These are phyloP conservation scores for Novumbra hubbsi DNA, from an alignment of 2,797 vertebrate species.

Conservation along the genomic window DNA sequence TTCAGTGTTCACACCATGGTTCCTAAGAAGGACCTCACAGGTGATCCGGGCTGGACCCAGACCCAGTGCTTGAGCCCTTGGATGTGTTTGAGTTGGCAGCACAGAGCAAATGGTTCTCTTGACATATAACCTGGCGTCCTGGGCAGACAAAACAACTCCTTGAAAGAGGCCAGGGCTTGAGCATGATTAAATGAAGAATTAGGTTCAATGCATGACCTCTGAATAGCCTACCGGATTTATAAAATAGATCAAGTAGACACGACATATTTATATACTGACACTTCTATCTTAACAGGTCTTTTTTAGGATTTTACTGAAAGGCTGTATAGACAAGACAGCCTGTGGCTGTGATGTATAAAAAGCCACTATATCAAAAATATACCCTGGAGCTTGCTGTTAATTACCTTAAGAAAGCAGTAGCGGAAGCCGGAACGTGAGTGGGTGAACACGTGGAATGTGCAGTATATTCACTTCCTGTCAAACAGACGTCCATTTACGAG, in stretches of 20 bases:
- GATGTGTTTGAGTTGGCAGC: slow-evolving; percentile 61
- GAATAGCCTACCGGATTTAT: not conserved
- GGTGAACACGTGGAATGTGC: slow-evolving; percentile 49
- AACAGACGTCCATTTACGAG: slow-evolving; percentile 62
- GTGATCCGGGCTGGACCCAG: slow-evolving; percentile 22
- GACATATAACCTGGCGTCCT: slow-evolving; percentile 40
- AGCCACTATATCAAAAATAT: slow-evolving; percentile 31
- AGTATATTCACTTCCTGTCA: slow-evolving; percentile 58
- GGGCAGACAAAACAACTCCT: slow-evolving; percentile 41
- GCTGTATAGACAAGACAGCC: not conserved
- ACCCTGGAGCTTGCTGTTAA: slow-evolving; percentile 30
- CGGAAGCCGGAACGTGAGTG: slow-evolving; percentile 41
- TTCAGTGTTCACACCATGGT: slow-evolving; percentile 2
- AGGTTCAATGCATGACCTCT: not conserved
- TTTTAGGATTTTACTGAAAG: not conserved
- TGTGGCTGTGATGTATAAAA: not conserved
- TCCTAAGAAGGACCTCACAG: slow-evolving; percentile 33
- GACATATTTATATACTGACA: not conserved
- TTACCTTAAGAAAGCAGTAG: slow-evolving; percentile 40
- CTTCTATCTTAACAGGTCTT: too few relatives aligned
- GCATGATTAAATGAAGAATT: not conserved
- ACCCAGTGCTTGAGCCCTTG: slow-evolving; percentile 6
- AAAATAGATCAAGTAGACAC: not conserved
- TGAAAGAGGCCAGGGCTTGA: slow-evolving; percentile 15
- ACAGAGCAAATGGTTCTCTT: slow-evolving; percentile 29